Percentiles rank a stretch among this genome's conserved stretches.
Evolutionary conservation across 2,113 vertebrate genomes (phyloP).

Genomic region (Amblyopsis rosae): DNA sequence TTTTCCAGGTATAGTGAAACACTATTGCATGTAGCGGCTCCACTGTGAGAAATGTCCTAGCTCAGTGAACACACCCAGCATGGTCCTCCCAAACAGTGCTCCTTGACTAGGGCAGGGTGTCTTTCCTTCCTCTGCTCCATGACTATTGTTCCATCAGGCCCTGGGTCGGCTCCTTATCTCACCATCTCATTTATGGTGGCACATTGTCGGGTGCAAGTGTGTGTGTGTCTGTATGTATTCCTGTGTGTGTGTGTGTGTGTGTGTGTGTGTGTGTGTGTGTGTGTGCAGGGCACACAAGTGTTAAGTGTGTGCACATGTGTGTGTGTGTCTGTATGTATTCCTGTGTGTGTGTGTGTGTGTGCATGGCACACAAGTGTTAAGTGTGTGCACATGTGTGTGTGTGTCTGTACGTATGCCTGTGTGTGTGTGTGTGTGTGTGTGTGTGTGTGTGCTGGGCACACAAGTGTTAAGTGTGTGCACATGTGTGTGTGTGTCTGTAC

Average conservation of each 20-base stretch:
- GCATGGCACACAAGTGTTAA: too few species aligned
- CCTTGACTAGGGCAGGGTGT: constrained; percentile 66
- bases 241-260: constrained; percentile 3
- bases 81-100: constrained; percentile 76
- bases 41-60: constrained; percentile 53
- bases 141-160: constrained; percentile 63
- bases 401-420: too few species aligned
- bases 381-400: not conserved
- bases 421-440: not conserved
- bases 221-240: constrained; percentile 5
- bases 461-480: too few species aligned
- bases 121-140: constrained; percentile 58
- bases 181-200: constrained; percentile 42
- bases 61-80: constrained; percentile 61
- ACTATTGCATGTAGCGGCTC: constrained; percentile 57
- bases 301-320: too few species aligned
- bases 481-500: constrained; percentile 1
- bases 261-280: not conserved
- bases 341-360: too few species aligned
- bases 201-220: not conserved
- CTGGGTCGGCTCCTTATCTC: constrained; percentile 49
- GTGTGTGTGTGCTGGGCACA: too few species aligned
- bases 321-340: too few species aligned
- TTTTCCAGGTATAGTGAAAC: constrained; percentile 59
- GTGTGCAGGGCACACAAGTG: too few species aligned